These are phyloP conservation scores for Lacerta agilis DNA, from an alignment of 2,797 vertebrate genomes.

Conservation along the genomic window DNA sequence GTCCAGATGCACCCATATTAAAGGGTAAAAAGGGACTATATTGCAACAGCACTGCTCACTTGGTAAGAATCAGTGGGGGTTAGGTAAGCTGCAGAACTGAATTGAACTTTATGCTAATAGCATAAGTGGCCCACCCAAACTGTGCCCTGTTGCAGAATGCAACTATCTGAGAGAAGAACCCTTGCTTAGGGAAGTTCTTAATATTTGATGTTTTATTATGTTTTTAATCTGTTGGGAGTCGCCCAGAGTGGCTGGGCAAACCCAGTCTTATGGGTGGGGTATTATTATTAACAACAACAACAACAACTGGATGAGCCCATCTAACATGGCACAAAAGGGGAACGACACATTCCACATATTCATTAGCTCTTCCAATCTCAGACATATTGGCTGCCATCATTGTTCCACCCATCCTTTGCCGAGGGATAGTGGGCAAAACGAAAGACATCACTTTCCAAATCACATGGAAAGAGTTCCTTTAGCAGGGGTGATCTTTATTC, in stretches of 20 bases:
- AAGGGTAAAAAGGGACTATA: neutral
- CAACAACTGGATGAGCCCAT: neutral
- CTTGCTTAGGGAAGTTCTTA: no score
- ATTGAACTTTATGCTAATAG: neutral
- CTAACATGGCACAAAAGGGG: neutral
- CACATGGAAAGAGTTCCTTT: conserved; percentile 19
- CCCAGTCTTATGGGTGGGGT: no score
- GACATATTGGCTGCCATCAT: neutral
- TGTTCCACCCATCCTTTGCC: neutral
- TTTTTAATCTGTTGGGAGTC: no score
- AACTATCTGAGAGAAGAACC: neutral
- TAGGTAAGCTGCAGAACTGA: neutral
- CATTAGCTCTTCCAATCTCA: neutral
- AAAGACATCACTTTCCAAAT: conserved; percentile 5
- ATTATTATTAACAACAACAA: no score
- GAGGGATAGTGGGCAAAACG: neutral
- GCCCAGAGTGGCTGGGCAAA: no score
- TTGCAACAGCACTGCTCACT: neutral
- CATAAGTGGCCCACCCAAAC: neutral
- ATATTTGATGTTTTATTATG: no score
- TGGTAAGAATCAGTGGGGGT: neutral
- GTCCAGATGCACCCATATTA: neutral
- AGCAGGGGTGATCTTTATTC: conserved; percentile 10
- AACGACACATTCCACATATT: neutral
- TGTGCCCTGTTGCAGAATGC: neutral